phyloP scores from a whole-genome alignment of 1,140 invertebrate species.

The Penaeus vannamei region DNA sequence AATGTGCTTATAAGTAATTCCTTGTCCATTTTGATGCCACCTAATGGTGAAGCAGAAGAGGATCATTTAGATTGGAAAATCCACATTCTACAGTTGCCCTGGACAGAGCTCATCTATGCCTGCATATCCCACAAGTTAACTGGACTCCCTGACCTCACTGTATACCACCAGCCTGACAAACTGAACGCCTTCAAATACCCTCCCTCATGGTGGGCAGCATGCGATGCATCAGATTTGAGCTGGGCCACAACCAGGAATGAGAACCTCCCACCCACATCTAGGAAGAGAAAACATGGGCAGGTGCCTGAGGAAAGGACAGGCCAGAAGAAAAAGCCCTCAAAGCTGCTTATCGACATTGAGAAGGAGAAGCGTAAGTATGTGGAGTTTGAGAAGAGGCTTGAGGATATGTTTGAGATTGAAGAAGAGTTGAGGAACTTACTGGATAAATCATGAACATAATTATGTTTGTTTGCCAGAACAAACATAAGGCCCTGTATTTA shows the following conservation, averaged over 20 bases:
- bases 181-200: conserved; percentile 27
- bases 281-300: conserved; percentile 43
- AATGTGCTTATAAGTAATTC: conserved; percentile 27
- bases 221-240: conserved; percentile 8
- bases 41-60: neutral
- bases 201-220: conserved; percentile 41
- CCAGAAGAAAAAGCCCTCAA: conserved; percentile 22
- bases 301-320: neutral
- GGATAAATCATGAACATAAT: no score
- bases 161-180: conserved; percentile 40
- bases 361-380: conserved; percentile 45
- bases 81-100: conserved; percentile 42
- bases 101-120: conserved; percentile 48
- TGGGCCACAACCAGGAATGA: neutral
- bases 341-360: conserved; percentile 44
- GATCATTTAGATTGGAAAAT: neutral
- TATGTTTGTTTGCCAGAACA: no score
- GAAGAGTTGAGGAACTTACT: conserved; percentile 32
- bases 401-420: conserved; percentile 25
- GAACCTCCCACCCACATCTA: neutral
- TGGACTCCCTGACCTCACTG: neutral
- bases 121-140: conserved; percentile 42
- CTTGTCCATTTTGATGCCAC: neutral
- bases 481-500: no score
- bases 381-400: conserved; percentile 49